Percentiles rank a stretch among this genome's conserved stretches.
Evolutionary conservation across 2,888 invertebrate genomes (phyloP).

Genomic region (Tetanocera ferruginea): DNA sequence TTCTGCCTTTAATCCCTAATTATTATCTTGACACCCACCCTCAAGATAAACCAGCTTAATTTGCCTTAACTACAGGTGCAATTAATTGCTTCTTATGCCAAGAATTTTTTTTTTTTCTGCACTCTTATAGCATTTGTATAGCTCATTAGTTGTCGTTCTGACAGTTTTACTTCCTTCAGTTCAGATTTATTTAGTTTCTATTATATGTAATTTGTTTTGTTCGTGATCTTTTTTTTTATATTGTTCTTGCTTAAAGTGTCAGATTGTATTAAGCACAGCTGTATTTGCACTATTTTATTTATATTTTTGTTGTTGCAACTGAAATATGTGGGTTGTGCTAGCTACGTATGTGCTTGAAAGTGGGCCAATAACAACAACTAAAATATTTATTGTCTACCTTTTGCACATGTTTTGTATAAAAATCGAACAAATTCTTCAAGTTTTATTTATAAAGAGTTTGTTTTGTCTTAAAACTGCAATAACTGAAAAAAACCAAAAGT

Average conservation of each 20-base stretch:
- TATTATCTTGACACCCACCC: slow-evolving; percentile 27
- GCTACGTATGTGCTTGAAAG: background rate
- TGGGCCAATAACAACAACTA: slow-evolving; percentile 22
- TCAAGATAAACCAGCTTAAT: background rate
- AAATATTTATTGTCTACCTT: background rate
- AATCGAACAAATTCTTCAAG: background rate
- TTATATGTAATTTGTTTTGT: background rate
- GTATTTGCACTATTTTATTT: background rate
- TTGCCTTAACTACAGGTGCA: slow-evolving; percentile 26
- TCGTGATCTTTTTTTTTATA: too few species aligned
- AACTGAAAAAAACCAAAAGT: too few species aligned
- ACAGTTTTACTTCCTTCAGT: background rate
- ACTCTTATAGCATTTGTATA: background rate
- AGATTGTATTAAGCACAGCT: slow-evolving; percentile 2
- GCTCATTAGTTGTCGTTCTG: background rate
- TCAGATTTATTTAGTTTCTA: background rate
- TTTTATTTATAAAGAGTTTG: too few species aligned
- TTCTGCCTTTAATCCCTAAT: background rate
- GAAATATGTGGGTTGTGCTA: background rate
- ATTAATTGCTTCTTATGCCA: slow-evolving; percentile 6
- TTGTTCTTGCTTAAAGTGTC: background rate
- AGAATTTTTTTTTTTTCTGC: background rate
- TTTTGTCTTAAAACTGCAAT: too few species aligned
- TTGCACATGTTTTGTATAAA: background rate
- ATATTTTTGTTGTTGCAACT: background rate